These are phyloP conservation scores for Heliconius eleuchia DNA, from an alignment of 1,140 invertebrate genomes.

Conservation along the genomic window DNA sequence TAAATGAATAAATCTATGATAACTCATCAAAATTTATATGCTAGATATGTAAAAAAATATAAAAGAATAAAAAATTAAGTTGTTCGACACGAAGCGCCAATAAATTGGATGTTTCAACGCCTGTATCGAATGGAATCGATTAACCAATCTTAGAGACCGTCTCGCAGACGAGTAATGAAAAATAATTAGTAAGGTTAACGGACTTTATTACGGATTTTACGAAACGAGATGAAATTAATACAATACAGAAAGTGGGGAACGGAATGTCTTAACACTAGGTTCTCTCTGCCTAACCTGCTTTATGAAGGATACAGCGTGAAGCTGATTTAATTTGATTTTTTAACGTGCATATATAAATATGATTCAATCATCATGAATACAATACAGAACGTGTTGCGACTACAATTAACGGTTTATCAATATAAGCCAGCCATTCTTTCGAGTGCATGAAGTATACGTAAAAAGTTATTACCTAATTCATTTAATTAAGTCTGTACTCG, in stretches of 20 bases:
- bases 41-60: not conserved
- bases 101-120: slow-evolving; percentile 22
- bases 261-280: too few relatives aligned
- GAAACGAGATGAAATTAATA: not conserved
- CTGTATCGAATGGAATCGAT: slow-evolving; percentile 20
- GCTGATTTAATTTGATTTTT: too few relatives aligned
- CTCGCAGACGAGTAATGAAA: slow-evolving; percentile 8
- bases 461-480: slow-evolving; percentile 34
- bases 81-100: slow-evolving; percentile 21
- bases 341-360: too few relatives aligned
- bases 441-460: slow-evolving; percentile 19
- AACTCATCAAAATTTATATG: not conserved
- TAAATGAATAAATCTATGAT: not conserved
- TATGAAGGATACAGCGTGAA: too few relatives aligned
- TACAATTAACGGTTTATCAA: not conserved
- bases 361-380: not conserved
- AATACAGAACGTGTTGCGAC: not conserved
- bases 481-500: slow-evolving; percentile 34
- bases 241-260: too few relatives aligned
- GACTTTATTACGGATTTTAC: slow-evolving; percentile 8
- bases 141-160: slow-evolving; percentile 18
- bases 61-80: not conserved
- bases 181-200: slow-evolving; percentile 16
- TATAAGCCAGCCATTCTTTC: not conserved
- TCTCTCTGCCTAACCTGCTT: too few relatives aligned